Base-by-base conservation (phyloP, 2,888 invertebrate genomes). In the Mythimna albipuncta region DNA sequence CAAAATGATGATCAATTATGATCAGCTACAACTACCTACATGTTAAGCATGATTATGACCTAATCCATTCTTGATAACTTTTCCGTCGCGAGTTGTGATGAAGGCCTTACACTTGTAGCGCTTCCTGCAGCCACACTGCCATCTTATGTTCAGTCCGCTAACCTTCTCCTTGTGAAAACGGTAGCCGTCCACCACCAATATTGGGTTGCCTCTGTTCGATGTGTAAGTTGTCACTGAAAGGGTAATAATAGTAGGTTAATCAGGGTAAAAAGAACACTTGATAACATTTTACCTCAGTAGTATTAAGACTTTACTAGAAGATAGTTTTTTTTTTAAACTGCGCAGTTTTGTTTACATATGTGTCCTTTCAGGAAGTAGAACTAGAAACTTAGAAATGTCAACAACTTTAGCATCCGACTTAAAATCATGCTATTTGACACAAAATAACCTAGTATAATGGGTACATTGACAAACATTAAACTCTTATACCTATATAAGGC, bases 131-230 rank as follows among this genome's bases (percentile, higher is more conserved):
- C 83, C 72, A 59, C 89, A 89, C 35, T 87, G 85, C 88, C 88
- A 90, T 52, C 89, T 71, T 26, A 71, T 79, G 62, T 85, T 88
- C 10, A 1, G 13, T 5, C 86, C 84, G 9, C 72, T 66, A 41
- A 63, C 66, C n/a, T 78, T 82, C n/a, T 89, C 83, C 57, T 87
- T 88, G 13, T 90, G 88, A 79, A 91, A 93, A 5, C 90, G 89
- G 68, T 82, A 80, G 9, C 90, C 87, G 11, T 85, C 76, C 5
- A 84, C 84, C 21, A 88, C 55, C 50, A 91, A 57, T 84, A 82
- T 86, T 2, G 58, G 70, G 13, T 58, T 74, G 6, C 81, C 81
- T 72, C 75, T 79, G n/a, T 66, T 75, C 16, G 79, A 65, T 13
- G 64, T 61, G 52, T n/a, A 69, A 61, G 52, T 64, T 47, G 58